Conservation (phyloP, 2,888 invertebrate genomes). For the Dicyrtoma fusca region DNA sequence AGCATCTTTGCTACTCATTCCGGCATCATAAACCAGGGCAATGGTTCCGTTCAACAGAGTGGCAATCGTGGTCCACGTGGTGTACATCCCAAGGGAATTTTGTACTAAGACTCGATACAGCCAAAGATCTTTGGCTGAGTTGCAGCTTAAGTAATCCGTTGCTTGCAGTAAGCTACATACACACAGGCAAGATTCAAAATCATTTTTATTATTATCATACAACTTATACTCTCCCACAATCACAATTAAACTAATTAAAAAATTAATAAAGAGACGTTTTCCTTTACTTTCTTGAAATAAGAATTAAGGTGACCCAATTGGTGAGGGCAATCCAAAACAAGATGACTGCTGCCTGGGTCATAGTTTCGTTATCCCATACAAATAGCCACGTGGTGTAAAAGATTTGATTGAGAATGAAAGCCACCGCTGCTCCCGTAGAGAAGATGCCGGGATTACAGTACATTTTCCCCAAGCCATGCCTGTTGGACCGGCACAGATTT, state of each 20-base stretch:
- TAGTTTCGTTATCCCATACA: slow-evolving; percentile 2
- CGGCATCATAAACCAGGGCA: slow-evolving; percentile 1
- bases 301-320: slow-evolving; percentile 9
- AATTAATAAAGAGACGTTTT: too few relatives aligned
- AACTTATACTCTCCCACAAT: too few relatives aligned
- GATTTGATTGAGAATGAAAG: slow-evolving; percentile 10
- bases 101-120: neutral
- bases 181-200: too few relatives aligned
- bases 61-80: slow-evolving; percentile 17
- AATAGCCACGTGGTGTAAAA: slow-evolving; percentile 19
- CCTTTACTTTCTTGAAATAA: slow-evolving; percentile 18
- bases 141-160: slow-evolving; percentile 13
- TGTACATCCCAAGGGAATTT: slow-evolving; percentile 13
- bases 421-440: neutral
- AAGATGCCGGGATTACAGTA: slow-evolving; percentile 18
- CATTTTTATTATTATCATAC: too few relatives aligned
- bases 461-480: slow-evolving; percentile 20
- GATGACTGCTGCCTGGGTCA: neutral
- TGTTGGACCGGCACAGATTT: neutral
- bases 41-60: neutral
- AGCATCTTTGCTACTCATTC: neutral
- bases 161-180: slow-evolving; percentile 8
- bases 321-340: neutral
- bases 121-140: slow-evolving; percentile 1
- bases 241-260: too few relatives aligned